A percentile compares a stretch with the other conserved stretches of the same genome.
Conservation (phyloP, 23 tunicate species). For the Phallusia fumigata region DNA sequence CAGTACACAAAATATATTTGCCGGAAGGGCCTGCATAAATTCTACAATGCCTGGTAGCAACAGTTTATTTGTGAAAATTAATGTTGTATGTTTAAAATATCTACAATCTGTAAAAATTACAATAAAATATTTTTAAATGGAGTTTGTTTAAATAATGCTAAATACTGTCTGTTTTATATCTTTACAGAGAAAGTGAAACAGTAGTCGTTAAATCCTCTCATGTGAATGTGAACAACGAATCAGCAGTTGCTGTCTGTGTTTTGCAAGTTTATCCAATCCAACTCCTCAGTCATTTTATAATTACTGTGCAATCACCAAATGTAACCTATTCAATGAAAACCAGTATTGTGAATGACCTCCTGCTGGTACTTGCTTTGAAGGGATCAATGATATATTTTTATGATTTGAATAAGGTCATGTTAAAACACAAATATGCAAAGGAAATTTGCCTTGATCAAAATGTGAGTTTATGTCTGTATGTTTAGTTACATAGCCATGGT, state of each 20-base stretch:
- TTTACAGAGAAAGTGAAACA: constrained; percentile 34
- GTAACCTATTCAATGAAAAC: constrained; percentile 14
- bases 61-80: too few species aligned
- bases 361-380: constrained; percentile 28
- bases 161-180: neutral
- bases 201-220: constrained; percentile 41
- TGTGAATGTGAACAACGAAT: neutral
- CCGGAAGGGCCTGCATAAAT: too few species aligned
- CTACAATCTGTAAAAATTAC: neutral
- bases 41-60: too few species aligned
- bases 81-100: too few species aligned
- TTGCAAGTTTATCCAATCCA: constrained; percentile 46
- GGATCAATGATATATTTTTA: constrained; percentile 53
- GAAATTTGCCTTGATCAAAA: neutral
- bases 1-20: too few species aligned
- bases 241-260: constrained; percentile 40
- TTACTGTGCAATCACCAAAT: constrained; percentile 18
- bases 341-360: constrained; percentile 33
- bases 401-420: constrained; percentile 39
- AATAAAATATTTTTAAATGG: neutral
- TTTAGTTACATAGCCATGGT: too few species aligned
- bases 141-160: neutral
- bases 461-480: too few species aligned
- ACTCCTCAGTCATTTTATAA: constrained; percentile 60
- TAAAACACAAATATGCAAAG: constrained; percentile 10